Evolutionary conservation across 1,140 invertebrate species (phyloP).

Genomic region (silkworm (Bombyx mori)): DNA sequence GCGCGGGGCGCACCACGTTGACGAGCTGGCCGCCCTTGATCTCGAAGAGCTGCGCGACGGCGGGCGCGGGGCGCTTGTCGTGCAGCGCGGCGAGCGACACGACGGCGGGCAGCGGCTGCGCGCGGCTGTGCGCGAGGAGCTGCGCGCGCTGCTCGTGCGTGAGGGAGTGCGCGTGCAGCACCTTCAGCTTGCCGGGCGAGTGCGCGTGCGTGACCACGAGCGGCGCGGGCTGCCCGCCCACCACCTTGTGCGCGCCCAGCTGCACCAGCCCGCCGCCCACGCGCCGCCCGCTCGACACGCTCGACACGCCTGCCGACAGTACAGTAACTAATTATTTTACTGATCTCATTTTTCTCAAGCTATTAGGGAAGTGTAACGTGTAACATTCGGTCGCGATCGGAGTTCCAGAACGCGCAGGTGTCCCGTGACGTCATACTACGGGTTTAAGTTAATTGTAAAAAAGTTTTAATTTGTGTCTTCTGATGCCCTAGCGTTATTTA

Average conservation of each 20-base stretch:
- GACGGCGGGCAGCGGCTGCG: constrained; percentile 37
- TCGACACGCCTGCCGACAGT: constrained; percentile 14
- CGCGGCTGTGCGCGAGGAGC: constrained; percentile 37
- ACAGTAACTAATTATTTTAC: no score
- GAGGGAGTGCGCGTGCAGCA: constrained; percentile 51
- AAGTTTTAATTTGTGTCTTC: no score
- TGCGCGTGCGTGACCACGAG: constrained; percentile 35
- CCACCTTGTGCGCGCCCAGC: constrained; percentile 33
- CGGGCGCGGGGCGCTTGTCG: constrained; percentile 43
- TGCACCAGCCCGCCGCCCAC: constrained; percentile 34
- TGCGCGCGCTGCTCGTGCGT: constrained; percentile 43
- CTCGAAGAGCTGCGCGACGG: constrained; percentile 52
- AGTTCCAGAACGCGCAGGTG: not conserved
- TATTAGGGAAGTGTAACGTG: no score
- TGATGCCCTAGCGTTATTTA: no score
- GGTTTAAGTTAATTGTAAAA: no score
- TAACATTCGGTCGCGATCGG: no score
- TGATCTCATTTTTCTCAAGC: no score
- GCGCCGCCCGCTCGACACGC: constrained; percentile 19
- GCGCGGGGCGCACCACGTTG: constrained; percentile 48
- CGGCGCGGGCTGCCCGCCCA: constrained; percentile 28
- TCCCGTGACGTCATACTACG: not conserved
- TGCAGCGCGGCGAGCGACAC: constrained; percentile 45
- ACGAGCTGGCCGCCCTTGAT: constrained; percentile 50
- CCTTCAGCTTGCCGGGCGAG: constrained; percentile 46